Evolutionary conservation across 1,140 invertebrate species (phyloP), one percentile per base, ranked within the genome.

Genomic region (Myzus persicae): DNA sequence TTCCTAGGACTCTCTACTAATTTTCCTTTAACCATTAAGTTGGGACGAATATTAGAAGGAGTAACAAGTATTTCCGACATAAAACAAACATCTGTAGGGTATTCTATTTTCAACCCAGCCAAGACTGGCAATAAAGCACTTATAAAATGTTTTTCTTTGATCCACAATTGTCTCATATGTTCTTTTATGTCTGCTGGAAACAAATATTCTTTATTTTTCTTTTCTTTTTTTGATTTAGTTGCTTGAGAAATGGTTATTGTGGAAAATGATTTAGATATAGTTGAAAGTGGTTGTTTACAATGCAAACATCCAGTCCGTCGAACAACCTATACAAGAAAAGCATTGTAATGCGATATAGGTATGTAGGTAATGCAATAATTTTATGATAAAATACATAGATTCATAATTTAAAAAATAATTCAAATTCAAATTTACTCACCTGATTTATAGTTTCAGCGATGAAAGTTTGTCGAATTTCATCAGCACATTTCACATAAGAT

Each of bases 71-170:
- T 95, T 0, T 97, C 95, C 93, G 98, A 97, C 94, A 98, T 96
- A 94, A 99, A 99, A 95, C 99, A 98, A 89, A 98, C 95, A 96
- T 99, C 98, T 24, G 98, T 98, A 0, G 98, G 97, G 95, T 96
- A 95, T 94, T 96, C 95, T 0, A 94, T 94, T 0, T 96, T 95
- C 22, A 95, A 95, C 76, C 95, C 95, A 93, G 94, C 96, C 8
- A 99, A 95, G 91, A 98, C 96, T 1, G 98, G 97, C 91, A 98
- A 96, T 11, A 99, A 95, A 9, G 96, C 95, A 94, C 95, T 95
- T 0, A 99, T 95, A 81, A 98, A 95, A 14, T 97, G 95, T 38
- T 96, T 96, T 94, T 99, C 98, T 94, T 97, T 97, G 76, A 96
- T 94, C 96, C 98, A 99, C 42, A 99, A 95, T 76, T 96, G 94